A percentile compares a stretch with the other conserved stretches of the same genome.
Conservation (phyloP, 1,140 invertebrate species). For the Luehdorfia chinensis region DNA sequence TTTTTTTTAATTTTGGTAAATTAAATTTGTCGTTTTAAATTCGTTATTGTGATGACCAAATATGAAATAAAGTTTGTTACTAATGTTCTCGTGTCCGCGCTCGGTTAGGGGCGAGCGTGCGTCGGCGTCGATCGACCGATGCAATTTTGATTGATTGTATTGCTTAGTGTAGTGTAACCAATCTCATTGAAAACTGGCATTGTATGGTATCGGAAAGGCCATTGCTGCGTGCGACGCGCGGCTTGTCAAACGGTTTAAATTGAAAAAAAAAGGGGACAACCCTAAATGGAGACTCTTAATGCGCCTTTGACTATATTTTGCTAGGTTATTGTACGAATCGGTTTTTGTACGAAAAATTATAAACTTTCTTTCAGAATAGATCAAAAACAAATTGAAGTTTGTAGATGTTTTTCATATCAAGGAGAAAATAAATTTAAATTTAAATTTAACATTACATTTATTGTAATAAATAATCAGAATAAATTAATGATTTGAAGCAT, state of each 20-base stretch:
- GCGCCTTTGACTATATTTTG: constrained; percentile 62
- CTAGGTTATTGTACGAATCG: constrained; percentile 55
- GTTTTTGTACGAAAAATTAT: constrained; percentile 35
- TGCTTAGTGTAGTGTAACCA: constrained; percentile 76
- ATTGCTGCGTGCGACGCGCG: constrained; percentile 61
- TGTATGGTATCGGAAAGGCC: constrained; percentile 66
- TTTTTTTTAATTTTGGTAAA: no score
- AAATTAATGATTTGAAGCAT: no score
- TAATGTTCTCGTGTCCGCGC: constrained; percentile 24
- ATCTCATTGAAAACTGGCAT: constrained; percentile 74
- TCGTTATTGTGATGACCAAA: constrained; percentile 2
- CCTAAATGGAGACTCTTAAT: constrained; percentile 50
- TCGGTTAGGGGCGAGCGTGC: constrained; percentile 39
- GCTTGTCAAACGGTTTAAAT: constrained; percentile 73
- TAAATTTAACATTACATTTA: no score
- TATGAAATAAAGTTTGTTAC: constrained; percentile 8
- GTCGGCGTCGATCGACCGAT: constrained; percentile 59
- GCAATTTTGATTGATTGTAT: constrained; percentile 75
- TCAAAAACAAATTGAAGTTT: constrained; percentile 20
- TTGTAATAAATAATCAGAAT: no score
- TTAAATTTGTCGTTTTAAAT: neutral
- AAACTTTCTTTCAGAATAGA: no score
- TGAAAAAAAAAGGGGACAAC: constrained; percentile 73
- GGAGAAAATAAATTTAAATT: no score
- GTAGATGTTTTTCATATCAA: no score